Evolutionary conservation across 2,797 vertebrate genomes (phyloP).

Genomic region (Sylvia borin): DNA sequence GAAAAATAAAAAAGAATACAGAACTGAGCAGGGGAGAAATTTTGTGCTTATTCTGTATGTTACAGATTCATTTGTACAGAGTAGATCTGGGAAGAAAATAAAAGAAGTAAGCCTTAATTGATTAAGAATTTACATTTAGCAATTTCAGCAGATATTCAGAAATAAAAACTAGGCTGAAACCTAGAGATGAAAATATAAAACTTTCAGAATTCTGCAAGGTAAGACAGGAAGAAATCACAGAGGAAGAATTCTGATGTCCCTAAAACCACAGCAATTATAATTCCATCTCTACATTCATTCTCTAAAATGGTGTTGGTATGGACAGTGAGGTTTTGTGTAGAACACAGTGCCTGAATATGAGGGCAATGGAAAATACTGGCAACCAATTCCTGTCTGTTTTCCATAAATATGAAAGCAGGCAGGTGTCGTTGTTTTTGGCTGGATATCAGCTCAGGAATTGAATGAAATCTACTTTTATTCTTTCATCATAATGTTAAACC

Average conservation of each 20-base stretch:
- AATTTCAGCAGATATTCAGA: background rate
- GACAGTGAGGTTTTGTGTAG: background rate
- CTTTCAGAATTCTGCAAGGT: background rate
- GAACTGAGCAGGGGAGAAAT: background rate
- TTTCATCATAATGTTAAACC: background rate
- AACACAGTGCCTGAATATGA: background rate
- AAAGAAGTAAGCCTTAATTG: background rate
- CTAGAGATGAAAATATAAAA: background rate
- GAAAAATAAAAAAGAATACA: background rate
- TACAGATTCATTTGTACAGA: background rate
- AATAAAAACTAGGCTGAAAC: background rate
- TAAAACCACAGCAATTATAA: rapidly evolving
- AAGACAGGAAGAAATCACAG: background rate
- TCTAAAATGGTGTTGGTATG: background rate
- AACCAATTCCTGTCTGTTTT: background rate
- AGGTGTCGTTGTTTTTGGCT: background rate
- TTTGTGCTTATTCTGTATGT: background rate
- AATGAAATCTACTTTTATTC: background rate
- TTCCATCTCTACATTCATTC: background rate
- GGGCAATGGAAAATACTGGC: background rate
- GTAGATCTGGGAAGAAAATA: background rate
- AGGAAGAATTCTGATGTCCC: background rate
- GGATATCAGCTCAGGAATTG: background rate
- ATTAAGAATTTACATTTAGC: background rate
- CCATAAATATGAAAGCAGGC: background rate